phyloP scores from a whole-genome alignment of 1,140 invertebrate genomes.

The Drosophila sp. region DNA sequence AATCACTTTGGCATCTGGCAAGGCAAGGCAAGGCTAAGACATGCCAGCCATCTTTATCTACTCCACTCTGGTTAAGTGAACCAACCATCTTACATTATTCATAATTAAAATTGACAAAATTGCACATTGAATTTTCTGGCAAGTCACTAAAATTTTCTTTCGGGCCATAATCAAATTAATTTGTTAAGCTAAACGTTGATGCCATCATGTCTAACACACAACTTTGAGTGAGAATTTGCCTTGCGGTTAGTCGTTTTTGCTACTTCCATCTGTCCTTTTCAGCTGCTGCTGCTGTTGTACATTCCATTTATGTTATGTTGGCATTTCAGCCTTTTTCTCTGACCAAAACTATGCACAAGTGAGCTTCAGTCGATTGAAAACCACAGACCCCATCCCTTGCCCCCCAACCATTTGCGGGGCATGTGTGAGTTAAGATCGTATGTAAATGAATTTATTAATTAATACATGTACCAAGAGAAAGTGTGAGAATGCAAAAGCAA shows the following conservation, averaged over 20 bases:
- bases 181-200: conserved; percentile 49
- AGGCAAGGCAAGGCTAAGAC: conserved; percentile 9
- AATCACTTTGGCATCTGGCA: conserved; percentile 64
- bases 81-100: conserved; percentile 53
- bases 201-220: conserved; percentile 39
- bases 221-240: conserved; percentile 48
- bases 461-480: conserved; percentile 18
- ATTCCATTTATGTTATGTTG: conserved; percentile 50
- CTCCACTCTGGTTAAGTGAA: conserved; percentile 8
- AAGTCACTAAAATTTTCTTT: conserved; percentile 28
- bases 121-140: conserved; percentile 16
- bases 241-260: conserved; percentile 48
- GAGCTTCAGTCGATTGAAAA: conserved; percentile 40
- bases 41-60: not conserved
- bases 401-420: not conserved
- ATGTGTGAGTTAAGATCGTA: conserved; percentile 4
- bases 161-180: conserved; percentile 64
- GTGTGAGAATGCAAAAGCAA: conserved; percentile 22
- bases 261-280: conserved; percentile 1
- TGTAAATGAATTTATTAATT: conserved; percentile 56
- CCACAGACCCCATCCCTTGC: conserved; percentile 19
- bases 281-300: conserved; percentile 6
- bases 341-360: conserved; percentile 41
- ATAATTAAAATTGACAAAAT: conserved; percentile 76
- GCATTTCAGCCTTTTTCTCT: conserved; percentile 40